A percentile compares a stretch with the other conserved stretches of the same genome.
Conservation (phyloP, 1,140 invertebrate species). For the Mercenaria mercenaria region DNA sequence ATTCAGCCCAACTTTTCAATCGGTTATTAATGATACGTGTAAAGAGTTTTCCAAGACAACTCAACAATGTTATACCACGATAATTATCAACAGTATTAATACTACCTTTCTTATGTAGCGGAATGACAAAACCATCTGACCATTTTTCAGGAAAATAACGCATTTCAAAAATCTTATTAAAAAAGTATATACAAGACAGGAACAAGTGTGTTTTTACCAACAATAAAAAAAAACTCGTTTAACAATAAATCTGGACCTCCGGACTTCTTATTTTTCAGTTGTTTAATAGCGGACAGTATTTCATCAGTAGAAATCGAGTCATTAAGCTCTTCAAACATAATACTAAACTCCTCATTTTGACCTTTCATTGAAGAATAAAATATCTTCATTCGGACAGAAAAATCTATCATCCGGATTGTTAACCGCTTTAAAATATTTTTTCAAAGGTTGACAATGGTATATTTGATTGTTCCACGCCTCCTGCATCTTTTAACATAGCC, state of each 20-base stretch:
- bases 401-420: background rate
- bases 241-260: too few relatives aligned
- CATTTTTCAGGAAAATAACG: too few relatives aligned
- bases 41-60: conserved; percentile 5
- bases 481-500: too few relatives aligned
- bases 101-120: background rate
- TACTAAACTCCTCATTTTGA: background rate
- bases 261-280: too few relatives aligned
- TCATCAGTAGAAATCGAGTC: background rate
- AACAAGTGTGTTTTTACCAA: too few relatives aligned
- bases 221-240: too few relatives aligned
- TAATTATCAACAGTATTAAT: too few relatives aligned
- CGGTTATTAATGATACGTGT: too few relatives aligned
- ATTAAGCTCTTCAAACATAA: conserved; percentile 23
- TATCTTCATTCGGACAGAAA: conserved; percentile 9
- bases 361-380: background rate
- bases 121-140: too few relatives aligned
- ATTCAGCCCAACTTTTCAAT: too few relatives aligned
- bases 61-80: conserved; percentile 18
- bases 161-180: background rate
- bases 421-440: background rate
- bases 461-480: background rate
- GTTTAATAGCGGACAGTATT: too few relatives aligned
- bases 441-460: background rate
- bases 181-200: too few relatives aligned